Base-by-base conservation (phyloP, 2,113 vertebrate species). In the Monopterus albus region DNA sequence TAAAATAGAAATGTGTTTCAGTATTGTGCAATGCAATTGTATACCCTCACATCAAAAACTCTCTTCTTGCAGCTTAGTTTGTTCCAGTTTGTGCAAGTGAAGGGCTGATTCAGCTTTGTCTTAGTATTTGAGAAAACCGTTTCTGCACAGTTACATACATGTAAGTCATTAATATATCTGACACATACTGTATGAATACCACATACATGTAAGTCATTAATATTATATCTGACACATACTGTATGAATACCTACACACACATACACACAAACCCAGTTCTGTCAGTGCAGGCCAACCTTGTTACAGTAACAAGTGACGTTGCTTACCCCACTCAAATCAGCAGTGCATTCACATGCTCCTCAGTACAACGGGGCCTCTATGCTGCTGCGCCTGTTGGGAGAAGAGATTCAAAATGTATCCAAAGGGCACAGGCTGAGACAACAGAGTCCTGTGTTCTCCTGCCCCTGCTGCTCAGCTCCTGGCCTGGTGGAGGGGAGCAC, bases 281-380 rank as follows among this genome's bases (percentile, higher is more conserved):
- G 53, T 75, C 20, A 53, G 64, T 1, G 15, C 50, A 51, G 57
- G 29, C 40, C 43, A 28, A 69, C 78, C 74, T 76, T 75, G 63
- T 75, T 84, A 88, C 84, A 72, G 75, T 84, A 81, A 67, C 56
- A 26, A 85, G 89, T 90, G 87, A 91, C 82, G 87, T 84, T 90
- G 84, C 80, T 67, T 55, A 50, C 85, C 80, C 57, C 79, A 51
- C 66, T 79, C 51, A 12, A 84, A 84, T 91, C 90, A 92, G 89
- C 88, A 79, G 83, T 88, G 87, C 58, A 31, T 90, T 92, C 92
- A 93, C 89, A 92, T 92, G 91, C 79, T 92, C 86, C 62, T 75
- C 73, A 29, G 65, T 28, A 81, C 88, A 90, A 91, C 84, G 80
- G 86, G 76, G 65, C 63, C 87, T 88, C 83, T 88, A 67, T 91